phyloP scores from a whole-genome alignment of 2,797 vertebrate species.

The Danio choprae region DNA sequence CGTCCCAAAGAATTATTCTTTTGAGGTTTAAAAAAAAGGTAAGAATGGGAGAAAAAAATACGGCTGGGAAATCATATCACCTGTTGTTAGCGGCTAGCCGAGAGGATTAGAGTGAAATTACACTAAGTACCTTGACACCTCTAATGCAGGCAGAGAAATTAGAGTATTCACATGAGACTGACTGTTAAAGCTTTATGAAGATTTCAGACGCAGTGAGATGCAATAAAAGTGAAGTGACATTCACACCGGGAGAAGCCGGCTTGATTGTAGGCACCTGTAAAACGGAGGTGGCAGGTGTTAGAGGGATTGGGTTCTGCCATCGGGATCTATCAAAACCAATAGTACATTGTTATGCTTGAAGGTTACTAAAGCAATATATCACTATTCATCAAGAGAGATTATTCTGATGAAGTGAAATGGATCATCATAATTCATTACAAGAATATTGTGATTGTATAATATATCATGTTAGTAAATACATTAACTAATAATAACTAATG shows the following conservation, averaged over 20 bases:
- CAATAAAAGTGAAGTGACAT: slow-evolving; percentile 51
- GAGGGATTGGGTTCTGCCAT: slow-evolving; percentile 26
- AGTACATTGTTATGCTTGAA: not conserved
- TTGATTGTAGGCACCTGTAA: slow-evolving; percentile 45
- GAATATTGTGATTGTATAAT: not conserved
- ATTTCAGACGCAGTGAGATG: slow-evolving; percentile 51
- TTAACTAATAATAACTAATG: too few species aligned
- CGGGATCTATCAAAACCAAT: slow-evolving; percentile 34
- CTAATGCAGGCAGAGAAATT: slow-evolving; percentile 53
- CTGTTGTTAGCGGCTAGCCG: slow-evolving; percentile 51
- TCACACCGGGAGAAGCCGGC: slow-evolving; percentile 30
- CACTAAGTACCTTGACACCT: slow-evolving; percentile 58
- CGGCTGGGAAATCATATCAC: slow-evolving; percentile 48
- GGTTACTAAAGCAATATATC: slow-evolving; percentile 6
- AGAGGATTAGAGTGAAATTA: slow-evolving; percentile 62
- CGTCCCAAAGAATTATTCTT: slow-evolving; percentile 30
- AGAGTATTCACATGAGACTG: slow-evolving; percentile 59
- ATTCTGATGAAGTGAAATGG: not conserved
- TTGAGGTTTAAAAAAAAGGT: slow-evolving; percentile 22
- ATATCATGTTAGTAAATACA: too few species aligned
- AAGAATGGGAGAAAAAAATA: slow-evolving; percentile 37
- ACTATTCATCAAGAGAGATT: slow-evolving; percentile 7
- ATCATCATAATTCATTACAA: not conserved
- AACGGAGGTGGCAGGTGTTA: slow-evolving; percentile 27
- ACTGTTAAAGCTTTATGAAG: slow-evolving; percentile 56